Evolutionary conservation across 2,797 vertebrate species (phyloP).

Genomic region (Oreochromis grahami): DNA sequence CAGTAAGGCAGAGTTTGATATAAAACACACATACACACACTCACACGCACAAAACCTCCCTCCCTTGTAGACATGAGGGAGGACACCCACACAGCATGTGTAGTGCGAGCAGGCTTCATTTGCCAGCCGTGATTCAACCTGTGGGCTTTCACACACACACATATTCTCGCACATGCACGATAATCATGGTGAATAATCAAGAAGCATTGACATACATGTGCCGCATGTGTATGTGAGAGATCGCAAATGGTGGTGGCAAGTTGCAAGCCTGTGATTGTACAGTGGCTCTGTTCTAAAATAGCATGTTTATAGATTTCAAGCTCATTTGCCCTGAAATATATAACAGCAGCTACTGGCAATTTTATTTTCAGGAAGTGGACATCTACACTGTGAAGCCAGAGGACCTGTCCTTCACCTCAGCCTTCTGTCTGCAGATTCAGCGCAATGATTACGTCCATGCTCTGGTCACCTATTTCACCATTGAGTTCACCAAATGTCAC

Average conservation of each 20-base stretch:
- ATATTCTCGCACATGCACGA: conserved; percentile 4
- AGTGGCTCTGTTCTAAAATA: neutral
- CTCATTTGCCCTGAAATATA: neutral
- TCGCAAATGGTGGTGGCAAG: neutral
- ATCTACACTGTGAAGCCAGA: conserved; percentile 96
- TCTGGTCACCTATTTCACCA: conserved; percentile 97
- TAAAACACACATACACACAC: neutral
- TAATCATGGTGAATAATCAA: conserved; percentile 25
- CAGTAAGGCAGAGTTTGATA: conserved; percentile 16
- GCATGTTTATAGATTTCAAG: neutral
- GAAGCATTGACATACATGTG: conserved; percentile 6
- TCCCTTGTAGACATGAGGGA: conserved; percentile 35
- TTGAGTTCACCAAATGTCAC: conserved; percentile 99
- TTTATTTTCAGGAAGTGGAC: conserved; percentile 86
- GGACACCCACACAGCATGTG: conserved; percentile 72
- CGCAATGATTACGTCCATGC: conserved; percentile 96
- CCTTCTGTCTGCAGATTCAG: conserved; percentile 96
- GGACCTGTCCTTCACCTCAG: conserved; percentile 91
- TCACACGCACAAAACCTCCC: neutral
- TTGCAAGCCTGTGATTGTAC: neutral
- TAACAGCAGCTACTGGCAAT: neutral
- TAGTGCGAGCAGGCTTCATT: conserved; percentile 52
- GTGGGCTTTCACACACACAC: conserved; percentile 54
- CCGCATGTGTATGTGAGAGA: neutral
- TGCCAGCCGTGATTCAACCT: conserved; percentile 65